phyloP scores from a whole-genome alignment of 2,797 vertebrate species.

The Ibycter americanus region DNA sequence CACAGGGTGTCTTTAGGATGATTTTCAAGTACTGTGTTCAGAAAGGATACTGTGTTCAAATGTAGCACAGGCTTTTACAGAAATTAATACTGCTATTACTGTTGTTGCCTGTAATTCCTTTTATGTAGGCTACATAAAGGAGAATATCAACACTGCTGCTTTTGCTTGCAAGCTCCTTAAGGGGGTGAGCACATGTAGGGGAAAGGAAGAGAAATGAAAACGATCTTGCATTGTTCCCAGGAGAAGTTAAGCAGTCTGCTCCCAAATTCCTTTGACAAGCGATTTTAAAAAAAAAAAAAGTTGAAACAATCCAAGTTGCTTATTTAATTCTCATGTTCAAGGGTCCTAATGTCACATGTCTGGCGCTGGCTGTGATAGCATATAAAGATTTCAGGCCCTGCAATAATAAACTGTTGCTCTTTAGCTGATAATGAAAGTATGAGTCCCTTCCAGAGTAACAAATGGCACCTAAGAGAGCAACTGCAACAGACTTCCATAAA shows the following conservation, averaged over 20 bases:
- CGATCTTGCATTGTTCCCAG: background rate
- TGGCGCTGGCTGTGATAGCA: background rate
- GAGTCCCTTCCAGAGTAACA: background rate
- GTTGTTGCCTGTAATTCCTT: background rate
- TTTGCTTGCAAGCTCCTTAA: background rate
- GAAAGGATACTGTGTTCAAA: background rate
- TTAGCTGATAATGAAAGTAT: slow-evolving; percentile 20
- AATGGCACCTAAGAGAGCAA: background rate
- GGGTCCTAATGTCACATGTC: background rate
- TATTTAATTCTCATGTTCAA: background rate
- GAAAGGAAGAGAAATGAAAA: background rate
- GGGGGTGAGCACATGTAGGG: background rate
- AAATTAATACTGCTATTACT: background rate
- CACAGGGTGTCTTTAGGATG: background rate
- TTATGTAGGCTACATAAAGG: background rate
- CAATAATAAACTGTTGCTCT: background rate
- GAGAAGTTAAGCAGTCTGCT: background rate
- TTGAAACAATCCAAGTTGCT: background rate
- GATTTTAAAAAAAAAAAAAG: background rate
- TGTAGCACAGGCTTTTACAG: background rate
- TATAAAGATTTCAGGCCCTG: background rate
- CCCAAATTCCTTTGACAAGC: background rate
- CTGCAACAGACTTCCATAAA: background rate
- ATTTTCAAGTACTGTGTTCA: background rate
- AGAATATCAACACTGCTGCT: background rate